These are phyloP conservation scores for Channa striata DNA, from an alignment of 2,797 vertebrate species.

Conservation along the genomic window DNA sequence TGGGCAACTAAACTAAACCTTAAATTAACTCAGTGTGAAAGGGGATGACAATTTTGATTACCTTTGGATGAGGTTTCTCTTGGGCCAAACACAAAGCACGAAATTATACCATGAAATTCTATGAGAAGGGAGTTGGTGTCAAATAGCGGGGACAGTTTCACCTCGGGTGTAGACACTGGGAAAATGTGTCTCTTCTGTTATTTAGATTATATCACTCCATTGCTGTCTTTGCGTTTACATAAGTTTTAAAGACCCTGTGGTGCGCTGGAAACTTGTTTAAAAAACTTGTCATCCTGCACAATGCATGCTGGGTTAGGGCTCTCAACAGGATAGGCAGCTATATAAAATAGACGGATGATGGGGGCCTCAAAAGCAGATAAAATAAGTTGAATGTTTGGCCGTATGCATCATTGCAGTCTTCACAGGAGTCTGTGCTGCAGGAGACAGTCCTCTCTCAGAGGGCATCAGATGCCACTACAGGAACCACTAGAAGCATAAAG, in stretches of 20 bases:
- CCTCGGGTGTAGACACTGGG: too few relatives aligned
- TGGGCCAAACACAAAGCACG: too few relatives aligned
- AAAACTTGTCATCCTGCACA: neutral
- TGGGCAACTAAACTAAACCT: too few relatives aligned
- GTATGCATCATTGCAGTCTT: conserved; percentile 4
- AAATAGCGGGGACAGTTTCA: too few relatives aligned
- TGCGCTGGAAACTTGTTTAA: neutral
- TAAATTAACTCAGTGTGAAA: conserved; percentile 17
- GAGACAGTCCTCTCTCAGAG: conserved; percentile 14
- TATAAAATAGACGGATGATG: neutral
- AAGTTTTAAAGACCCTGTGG: neutral
- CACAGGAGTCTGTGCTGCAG: conserved; percentile 25
- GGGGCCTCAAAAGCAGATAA: neutral
- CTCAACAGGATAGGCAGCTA: neutral
- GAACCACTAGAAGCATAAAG: conserved; percentile 20
- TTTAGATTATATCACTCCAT: neutral
- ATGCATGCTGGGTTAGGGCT: conserved; percentile 8
- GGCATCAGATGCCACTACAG: conserved; percentile 22
- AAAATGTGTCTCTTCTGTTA: too few relatives aligned
- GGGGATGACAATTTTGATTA: too few relatives aligned
- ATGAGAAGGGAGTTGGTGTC: too few relatives aligned
- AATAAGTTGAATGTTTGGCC: conserved; percentile 5
- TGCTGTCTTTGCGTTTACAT: neutral
- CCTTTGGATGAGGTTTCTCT: too few relatives aligned
- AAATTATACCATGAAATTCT: too few relatives aligned